phyloP scores from a whole-genome alignment of 2,113 vertebrate genomes.

The Lamprotornis superbus region DNA sequence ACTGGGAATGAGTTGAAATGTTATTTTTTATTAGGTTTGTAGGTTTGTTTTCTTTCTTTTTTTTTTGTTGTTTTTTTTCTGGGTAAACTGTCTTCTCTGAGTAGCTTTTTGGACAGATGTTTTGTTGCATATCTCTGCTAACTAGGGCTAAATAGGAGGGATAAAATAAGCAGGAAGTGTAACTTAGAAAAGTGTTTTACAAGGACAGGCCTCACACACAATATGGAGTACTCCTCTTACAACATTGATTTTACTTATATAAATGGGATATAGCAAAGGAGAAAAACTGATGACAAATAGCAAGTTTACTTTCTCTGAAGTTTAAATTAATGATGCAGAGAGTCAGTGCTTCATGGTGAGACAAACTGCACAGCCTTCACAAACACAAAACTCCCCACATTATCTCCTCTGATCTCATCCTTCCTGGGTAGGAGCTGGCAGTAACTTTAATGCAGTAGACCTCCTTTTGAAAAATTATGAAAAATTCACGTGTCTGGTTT shows the following conservation, averaged over 20 bases:
- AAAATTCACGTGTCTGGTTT: background rate
- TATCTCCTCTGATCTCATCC: background rate
- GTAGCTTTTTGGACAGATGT: background rate
- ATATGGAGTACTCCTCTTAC: background rate
- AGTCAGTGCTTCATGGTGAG: background rate
- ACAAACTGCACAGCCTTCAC: background rate
- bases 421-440: background rate
- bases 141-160: background rate
- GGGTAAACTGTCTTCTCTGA: background rate
- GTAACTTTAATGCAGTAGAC: background rate
- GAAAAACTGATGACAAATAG: background rate
- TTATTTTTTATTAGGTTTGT: background rate
- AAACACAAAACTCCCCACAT: background rate
- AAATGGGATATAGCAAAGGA: background rate
- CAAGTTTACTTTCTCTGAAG: background rate
- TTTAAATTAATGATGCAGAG: background rate
- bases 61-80: accelerated
- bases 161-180: background rate
- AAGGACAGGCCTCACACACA: background rate
- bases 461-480: background rate
- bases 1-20: background rate
- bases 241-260: background rate
- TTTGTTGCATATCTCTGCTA: background rate
- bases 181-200: background rate
- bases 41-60: background rate